Conservation (phyloP, 2,797 vertebrate species). For the Crax fasciolata region DNA sequence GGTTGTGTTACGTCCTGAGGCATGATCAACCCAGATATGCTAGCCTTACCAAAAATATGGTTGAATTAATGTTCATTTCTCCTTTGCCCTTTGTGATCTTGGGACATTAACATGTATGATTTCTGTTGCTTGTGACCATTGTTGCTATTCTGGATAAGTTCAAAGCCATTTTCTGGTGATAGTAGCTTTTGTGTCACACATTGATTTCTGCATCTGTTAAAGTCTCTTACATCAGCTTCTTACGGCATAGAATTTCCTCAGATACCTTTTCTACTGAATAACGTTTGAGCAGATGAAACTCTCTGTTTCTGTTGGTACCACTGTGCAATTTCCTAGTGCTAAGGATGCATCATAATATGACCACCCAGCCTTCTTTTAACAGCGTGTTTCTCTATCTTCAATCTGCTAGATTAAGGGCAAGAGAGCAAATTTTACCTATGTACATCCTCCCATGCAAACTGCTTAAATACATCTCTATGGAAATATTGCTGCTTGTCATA, state of each 20-base stretch:
- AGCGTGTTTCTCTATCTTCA: not conserved
- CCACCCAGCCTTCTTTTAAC: not conserved
- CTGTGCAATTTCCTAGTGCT: not conserved
- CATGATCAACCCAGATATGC: not conserved
- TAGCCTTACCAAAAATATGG: not conserved
- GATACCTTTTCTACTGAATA: not conserved
- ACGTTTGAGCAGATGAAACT: not conserved
- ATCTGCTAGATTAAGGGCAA: not conserved
- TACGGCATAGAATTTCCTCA: not conserved
- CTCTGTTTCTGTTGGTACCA: not conserved
- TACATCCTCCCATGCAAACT: not conserved
- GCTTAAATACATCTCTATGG: not conserved
- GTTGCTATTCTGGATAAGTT: not conserved
- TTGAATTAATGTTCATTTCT: not conserved
- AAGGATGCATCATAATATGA: not conserved
- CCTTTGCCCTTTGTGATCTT: not conserved
- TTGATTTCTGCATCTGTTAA: not conserved
- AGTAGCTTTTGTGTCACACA: not conserved
- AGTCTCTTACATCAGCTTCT: not conserved
- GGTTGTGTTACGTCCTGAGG: not conserved
- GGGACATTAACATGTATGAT: accelerated
- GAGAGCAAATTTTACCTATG: not conserved
- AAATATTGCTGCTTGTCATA: not conserved
- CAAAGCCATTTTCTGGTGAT: not conserved
- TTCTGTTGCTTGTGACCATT: not conserved